Evolutionary conservation across 2,888 invertebrate genomes (phyloP), one percentile per base, ranked within the genome.

Genomic region (Sepioteuthis lessoniana): DNA sequence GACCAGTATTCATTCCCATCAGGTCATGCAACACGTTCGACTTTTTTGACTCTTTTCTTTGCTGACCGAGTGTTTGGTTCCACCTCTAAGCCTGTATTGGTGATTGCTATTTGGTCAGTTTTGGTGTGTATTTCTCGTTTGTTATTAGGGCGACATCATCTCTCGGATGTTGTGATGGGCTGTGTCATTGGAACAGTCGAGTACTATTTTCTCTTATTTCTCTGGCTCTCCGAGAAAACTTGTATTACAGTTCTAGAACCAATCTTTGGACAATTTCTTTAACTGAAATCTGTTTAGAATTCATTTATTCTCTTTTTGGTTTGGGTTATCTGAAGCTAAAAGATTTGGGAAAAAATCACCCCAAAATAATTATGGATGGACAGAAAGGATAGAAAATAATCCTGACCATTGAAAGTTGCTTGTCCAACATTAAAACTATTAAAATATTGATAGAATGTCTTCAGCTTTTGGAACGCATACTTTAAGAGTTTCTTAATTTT

Each of bases 1-100:
- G 97, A 97, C 94, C 98, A 98, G 96, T 99, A 98, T 97, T 98
- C 98, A 93, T 99, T 99, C 97, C 99, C 99, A 28, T 99, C 99
- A 0, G 99, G 99, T 0, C 99, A 99, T 97, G 98, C 99, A 0
- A 99, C 99, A 47, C 97, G 99, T 95, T 98, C 98, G 0, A 98
- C 98, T 10, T 98, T 98, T 97, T 97, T 99, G 42, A 97, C 98
- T 8, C 98, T 98, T 94, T 98, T 98, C 96, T 98, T 99, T 95
- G 94, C 96, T 0, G 94, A 95, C 21, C 96, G 95, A 47, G 97
- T 98, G 10, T 97, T 98, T 95, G 31, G 19, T 92, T 90, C 94
- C 35, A 94, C 94, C 50, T 93, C 94, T n/a, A 94, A 94, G 21
- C 93, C 94, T 90, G 93, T 94, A n/a, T 94, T 95, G 42, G 98